Base-by-base conservation (phyloP, 2,888 invertebrate genomes). In the Baccha elongata region DNA sequence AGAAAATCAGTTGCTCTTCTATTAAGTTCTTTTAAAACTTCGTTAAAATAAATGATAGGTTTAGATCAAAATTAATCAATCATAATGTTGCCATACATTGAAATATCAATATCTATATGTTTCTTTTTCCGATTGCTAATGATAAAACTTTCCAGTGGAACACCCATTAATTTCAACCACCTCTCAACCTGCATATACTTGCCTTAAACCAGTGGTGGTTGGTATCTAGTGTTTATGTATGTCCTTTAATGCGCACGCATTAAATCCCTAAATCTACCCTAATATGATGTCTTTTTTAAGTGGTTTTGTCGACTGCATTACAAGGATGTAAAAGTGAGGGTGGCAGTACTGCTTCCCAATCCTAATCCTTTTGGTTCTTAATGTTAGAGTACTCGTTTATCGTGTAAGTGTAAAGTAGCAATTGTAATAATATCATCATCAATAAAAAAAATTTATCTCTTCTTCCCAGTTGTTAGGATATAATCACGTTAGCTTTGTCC, bases 271-370 rank as follows among this genome's bases (percentile, higher is more conserved):
- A 69, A 69, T 75, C 80, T 44, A 69, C 80, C 75, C 80, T 65
- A 81, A 75, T 68, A 15, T 64, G 64, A 75, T 71, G 80, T 71
- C 69, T 64, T 64, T 74, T 69, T 69, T 69, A 75, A 81, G 80
- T 81, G 75, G 80, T 74, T 80, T 76, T 71, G 58, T 60, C 64
- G 62, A 76, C 52, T 46, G 75, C 52, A 76, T 19, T 62, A 26
- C 8, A 52, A 62, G 26, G 32, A 42, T 35, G 15, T 32, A 8
- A 2, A 53, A 26, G 44, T 8, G 44, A 21, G 68, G 60, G 52
- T 60, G 68, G 44, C 29, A 13, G 37, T 50, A 4, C 5, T 17
- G 17, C 10, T 64, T 53, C 42, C 8, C 10, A 13, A 26, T 40
- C 10, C 29, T 52, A 71, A 71, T 71, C 71, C 71, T 71, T 71